Evolutionary conservation across 2,888 invertebrate species (phyloP), one percentile per base, ranked within the genome.

Genomic region (Nemotelus nigrinus): DNA sequence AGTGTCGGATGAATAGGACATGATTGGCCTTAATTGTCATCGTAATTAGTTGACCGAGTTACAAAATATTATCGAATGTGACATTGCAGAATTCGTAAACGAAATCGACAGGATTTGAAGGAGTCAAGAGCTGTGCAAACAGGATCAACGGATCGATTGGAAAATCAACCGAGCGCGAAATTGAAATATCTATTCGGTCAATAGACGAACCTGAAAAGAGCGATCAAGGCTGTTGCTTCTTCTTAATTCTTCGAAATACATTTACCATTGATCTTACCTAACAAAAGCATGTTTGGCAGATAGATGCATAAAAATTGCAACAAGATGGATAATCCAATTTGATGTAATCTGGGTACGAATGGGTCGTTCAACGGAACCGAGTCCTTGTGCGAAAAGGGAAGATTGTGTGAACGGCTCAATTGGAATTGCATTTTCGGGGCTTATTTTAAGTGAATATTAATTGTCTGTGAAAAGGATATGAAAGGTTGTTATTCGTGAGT

Each of bases 161-260:
- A 74, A 74, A 74, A 2, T 74, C 25, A 74, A 74, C 60, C 63
- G 74, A 60, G 60, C 47, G 60, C n/a, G 50, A 74, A 74, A 74
- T 60, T 74, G 74, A 74, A 74, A 74, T 47, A 43, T 74, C 41
- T 63, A 8, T 47, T 74, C 41, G 74, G 74, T 47, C 63, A 74
- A 63, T 74, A 48, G 74, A 74, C 45, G 44, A 43, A 48, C 3
- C 63, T 60, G 48, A 74, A 74, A 60, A 74, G 74, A 74, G 2
- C 60, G 44, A 47, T 74, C 72, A 47, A 47, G 8, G 2, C 45
- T 68, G 48, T 68, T 74, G 47, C 60, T 70, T 55, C 63, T 60
- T 60, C 3, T 8, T 8, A 58, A 58, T 43, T 72, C n/a, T 71
- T 71, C 41, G 68, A 55, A 47, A 65, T 47, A 47, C 4, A 5